A percentile compares a stretch with the other conserved stretches of the same genome.
Evolutionary conservation across 2,113 vertebrate genomes (phyloP).

Genomic region (Sinosuthora webbiana): DNA sequence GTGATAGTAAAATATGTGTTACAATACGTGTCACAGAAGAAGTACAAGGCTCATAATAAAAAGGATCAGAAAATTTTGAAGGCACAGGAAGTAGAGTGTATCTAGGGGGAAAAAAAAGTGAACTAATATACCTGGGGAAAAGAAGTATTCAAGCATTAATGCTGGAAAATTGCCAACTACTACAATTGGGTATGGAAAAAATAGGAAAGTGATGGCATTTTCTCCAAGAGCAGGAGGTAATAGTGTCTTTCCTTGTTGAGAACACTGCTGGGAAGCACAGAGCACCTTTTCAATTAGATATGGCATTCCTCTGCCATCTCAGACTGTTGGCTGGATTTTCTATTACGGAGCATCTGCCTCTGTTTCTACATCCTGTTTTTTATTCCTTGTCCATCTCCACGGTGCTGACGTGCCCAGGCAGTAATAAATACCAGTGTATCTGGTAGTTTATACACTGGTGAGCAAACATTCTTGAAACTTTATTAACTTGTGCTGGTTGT

Average conservation of each 20-base stretch:
- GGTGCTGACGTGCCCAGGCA: background rate
- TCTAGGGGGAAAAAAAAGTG: background rate
- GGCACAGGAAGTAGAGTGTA: background rate
- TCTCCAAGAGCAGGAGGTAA: background rate
- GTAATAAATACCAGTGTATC: background rate
- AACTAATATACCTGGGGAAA: background rate
- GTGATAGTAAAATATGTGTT: background rate
- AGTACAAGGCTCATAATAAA: background rate
- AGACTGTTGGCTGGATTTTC: constrained; percentile 6
- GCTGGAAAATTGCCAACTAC: constrained; percentile 4
- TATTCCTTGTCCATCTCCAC: background rate
- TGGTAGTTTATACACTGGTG: background rate
- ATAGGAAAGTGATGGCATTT: background rate
- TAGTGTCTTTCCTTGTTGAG: background rate
- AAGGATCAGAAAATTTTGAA: background rate
- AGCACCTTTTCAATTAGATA: constrained; percentile 15
- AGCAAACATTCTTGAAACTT: background rate
- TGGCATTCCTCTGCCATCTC: background rate
- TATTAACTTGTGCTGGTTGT: background rate
- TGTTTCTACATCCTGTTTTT: background rate
- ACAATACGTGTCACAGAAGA: background rate
- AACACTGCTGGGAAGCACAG: background rate
- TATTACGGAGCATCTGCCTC: background rate
- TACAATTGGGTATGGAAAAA: background rate
- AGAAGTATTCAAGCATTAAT: constrained; percentile 9